Evolutionary conservation across 2,888 invertebrate genomes (phyloP).

Genomic region (Drosophila mettleri): DNA sequence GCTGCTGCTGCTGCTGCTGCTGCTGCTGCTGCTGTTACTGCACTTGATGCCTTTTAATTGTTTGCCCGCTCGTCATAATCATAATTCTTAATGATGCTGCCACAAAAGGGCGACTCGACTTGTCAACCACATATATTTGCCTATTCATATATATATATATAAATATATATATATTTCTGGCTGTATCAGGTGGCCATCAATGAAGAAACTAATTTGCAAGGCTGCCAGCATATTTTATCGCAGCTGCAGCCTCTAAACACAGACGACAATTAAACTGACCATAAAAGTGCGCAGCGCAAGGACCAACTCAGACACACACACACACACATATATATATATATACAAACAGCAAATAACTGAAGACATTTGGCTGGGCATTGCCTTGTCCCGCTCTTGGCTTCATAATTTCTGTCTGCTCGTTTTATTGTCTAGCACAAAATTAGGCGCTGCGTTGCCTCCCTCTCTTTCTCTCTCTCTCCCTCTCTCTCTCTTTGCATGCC

Average conservation of each 20-base stretch:
- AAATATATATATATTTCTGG: neutral
- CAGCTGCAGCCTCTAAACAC: constrained; percentile 65
- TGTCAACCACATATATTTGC: neutral
- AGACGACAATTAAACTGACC: constrained; percentile 63
- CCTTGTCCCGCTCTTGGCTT: constrained; percentile 5
- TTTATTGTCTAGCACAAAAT: constrained; percentile 53
- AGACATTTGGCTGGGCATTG: constrained; percentile 9
- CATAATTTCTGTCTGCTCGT: constrained; percentile 43
- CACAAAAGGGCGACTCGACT: constrained; percentile 13
- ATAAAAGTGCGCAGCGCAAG: constrained; percentile 40
- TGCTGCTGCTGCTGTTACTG: constrained; percentile 27
- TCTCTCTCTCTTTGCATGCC: neutral
- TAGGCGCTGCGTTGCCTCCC: constrained; percentile 27
- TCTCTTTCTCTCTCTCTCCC: neutral
- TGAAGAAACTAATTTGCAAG: constrained; percentile 60
- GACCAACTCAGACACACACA: constrained; percentile 7
- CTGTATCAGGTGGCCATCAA: constrained; percentile 58
- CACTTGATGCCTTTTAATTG: constrained; percentile 69
- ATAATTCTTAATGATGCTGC: constrained; percentile 73
- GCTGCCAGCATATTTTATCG: constrained; percentile 50
- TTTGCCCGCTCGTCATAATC: constrained; percentile 64
- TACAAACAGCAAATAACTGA: constrained; percentile 3
- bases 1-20: constrained; percentile 37
- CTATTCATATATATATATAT: neutral
- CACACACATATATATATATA: neutral